Base-by-base conservation (phyloP, 2,888 invertebrate genomes). In the Drosophila ezoana region DNA sequence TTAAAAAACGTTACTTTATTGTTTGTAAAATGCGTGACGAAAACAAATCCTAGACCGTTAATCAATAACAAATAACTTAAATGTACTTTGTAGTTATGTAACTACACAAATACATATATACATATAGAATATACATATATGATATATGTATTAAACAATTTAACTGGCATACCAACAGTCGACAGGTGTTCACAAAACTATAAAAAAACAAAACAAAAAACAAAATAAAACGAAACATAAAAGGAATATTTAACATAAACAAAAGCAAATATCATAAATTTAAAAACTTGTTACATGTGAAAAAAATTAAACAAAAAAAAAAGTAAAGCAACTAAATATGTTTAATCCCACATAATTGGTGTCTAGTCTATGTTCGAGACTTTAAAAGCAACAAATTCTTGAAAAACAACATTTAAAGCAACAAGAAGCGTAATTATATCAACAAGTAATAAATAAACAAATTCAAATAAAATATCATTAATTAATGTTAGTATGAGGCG, bases 331-430 rank as follows among this genome's bases (percentile, higher is more conserved):
- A 52, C 54, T 63, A 67, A 52, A 70, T 61, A 75, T 66, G 57
- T 79, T 78, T 81, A 86, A 81, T 88, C 78, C 75, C 65, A 72
- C 52, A 67, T 83, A 85, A 87, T 90, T 89, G 90, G 85, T 90
- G 90, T 90, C 90, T 90, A 90, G 90, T 90, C 89, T 90, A 83
- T 80, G 81, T 80, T 81, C 89, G 82, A 89, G 89, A 90, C 90
- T 89, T 90, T 89, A 90, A 90, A 89, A 79, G 69, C 62, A 85
- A 83, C 78, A 86, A 79, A 79, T 70, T 80, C 83, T 82, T 79
- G 68, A 72, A 72, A 56, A 18, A 23, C 23, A 32, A 28, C 14
- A 49, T 47, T 37, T 37, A 20, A 18, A 40, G 59, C 18, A 58
- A 38, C 41, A 47, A 64, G 28, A 28, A 37, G 45, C 51, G 52